Evolutionary conservation across 1,140 invertebrate species (phyloP).

Genomic region (Dreissena rostriformis): DNA sequence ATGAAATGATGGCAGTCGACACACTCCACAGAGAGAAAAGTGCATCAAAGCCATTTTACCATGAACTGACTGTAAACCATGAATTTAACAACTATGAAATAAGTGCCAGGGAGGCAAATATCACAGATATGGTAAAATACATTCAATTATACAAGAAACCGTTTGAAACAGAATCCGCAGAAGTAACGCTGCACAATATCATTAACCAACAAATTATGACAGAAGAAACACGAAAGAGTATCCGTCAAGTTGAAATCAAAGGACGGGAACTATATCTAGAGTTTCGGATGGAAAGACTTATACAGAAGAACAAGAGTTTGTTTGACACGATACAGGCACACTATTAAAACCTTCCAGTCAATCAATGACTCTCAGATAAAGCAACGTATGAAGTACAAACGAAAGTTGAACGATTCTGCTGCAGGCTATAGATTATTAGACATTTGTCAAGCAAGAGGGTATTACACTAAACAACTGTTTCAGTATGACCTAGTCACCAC

Average conservation of each 20-base stretch:
- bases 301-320: background rate
- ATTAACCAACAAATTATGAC: conserved; percentile 29
- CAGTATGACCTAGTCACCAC: too few species aligned
- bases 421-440: too few species aligned
- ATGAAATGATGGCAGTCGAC: conserved; percentile 25
- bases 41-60: conserved; percentile 8
- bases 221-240: too few species aligned
- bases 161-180: background rate
- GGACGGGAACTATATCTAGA: background rate
- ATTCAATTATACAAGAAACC: conserved; percentile 20
- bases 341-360: background rate
- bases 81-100: conserved; percentile 15
- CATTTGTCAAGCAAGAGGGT: too few species aligned
- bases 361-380: background rate
- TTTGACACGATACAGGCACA: background rate
- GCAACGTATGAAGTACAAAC: background rate
- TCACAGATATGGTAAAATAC: conserved; percentile 7
- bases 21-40: conserved; percentile 18
- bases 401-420: too few species aligned
- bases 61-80: conserved; percentile 28
- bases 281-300: background rate
- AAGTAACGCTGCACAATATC: conserved; percentile 13
- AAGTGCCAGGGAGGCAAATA: conserved; percentile 12
- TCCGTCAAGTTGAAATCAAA: background rate
- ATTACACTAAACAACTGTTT: too few species aligned